A percentile compares a stretch with the other conserved stretches of the same genome.
Evolutionary conservation across 2,113 vertebrate species (phyloP).

Genomic region (Dendrocopos noguchii): DNA sequence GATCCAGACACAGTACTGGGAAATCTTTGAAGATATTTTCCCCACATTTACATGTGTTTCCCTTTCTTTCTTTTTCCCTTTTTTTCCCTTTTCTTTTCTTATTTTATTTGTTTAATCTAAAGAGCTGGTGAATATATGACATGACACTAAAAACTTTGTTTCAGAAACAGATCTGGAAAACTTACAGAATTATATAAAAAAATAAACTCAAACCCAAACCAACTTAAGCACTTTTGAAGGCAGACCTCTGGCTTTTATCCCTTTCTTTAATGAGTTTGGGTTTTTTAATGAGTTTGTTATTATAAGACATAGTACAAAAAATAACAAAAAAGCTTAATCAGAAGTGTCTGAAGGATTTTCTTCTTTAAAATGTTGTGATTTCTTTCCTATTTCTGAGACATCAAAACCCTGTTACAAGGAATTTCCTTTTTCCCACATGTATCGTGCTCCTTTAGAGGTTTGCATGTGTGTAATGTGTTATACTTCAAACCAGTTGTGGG

Average conservation of each 20-base stretch:
- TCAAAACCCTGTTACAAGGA: not conserved
- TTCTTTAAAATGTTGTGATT: not conserved
- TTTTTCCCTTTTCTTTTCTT: too few relatives aligned
- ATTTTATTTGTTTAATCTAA: not conserved
- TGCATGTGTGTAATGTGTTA: not conserved
- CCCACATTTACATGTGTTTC: not conserved
- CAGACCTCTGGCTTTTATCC: not conserved
- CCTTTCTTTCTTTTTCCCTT: too few relatives aligned
- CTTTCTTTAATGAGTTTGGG: not conserved
- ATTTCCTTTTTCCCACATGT: not conserved
- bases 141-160: not conserved
- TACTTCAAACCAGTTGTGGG: not conserved
- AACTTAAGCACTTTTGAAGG: not conserved
- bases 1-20: not conserved
- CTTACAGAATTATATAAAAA: not conserved
- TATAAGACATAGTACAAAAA: not conserved
- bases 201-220: not conserved
- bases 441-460: not conserved
- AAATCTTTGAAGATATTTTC: not conserved
- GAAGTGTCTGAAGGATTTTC: not conserved
- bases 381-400: not conserved
- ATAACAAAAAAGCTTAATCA: not conserved
- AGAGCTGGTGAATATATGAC: not conserved
- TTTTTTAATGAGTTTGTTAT: not conserved
- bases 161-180: not conserved